Evolutionary conservation across 2,113 vertebrate species (phyloP).

Genomic region (Barnardius zonarius): DNA sequence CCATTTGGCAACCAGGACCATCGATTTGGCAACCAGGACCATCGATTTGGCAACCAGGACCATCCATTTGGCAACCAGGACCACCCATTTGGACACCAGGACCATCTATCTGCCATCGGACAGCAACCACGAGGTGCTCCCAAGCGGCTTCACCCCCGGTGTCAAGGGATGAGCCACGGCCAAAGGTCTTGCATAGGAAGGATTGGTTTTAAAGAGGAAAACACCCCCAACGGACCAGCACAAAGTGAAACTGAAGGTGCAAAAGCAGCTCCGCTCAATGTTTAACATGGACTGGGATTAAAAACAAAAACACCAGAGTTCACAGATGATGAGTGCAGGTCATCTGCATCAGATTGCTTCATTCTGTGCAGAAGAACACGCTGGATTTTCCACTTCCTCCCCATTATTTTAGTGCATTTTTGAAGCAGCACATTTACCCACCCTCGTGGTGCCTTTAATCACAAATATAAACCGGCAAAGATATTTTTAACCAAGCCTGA

Average conservation of each 20-base stretch:
- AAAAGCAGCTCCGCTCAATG: not conserved
- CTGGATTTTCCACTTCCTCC: not conserved
- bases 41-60: not conserved
- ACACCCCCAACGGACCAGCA: fast-evolving
- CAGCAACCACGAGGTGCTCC: fast-evolving
- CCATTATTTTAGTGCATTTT: not conserved
- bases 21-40: not conserved
- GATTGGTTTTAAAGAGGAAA: not conserved
- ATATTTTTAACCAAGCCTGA: not conserved
- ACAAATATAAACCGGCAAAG: not conserved
- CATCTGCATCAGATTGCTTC: not conserved
- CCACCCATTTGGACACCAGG: not conserved
- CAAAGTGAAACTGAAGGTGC: not conserved
- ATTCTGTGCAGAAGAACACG: fast-evolving
- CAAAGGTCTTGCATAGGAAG: not conserved
- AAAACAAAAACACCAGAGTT: not conserved
- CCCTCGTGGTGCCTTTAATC: not conserved
- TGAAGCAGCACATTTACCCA: not conserved
- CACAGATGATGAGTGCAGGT: not conserved
- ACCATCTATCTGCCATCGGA: not conserved
- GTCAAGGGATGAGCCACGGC: fast-evolving
- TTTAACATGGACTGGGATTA: not conserved
- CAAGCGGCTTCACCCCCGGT: fast-evolving
- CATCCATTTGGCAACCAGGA: not conserved
- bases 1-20: not conserved